Conservation (phyloP, 2,888 invertebrate genomes). For the Oxytorus armatus region DNA sequence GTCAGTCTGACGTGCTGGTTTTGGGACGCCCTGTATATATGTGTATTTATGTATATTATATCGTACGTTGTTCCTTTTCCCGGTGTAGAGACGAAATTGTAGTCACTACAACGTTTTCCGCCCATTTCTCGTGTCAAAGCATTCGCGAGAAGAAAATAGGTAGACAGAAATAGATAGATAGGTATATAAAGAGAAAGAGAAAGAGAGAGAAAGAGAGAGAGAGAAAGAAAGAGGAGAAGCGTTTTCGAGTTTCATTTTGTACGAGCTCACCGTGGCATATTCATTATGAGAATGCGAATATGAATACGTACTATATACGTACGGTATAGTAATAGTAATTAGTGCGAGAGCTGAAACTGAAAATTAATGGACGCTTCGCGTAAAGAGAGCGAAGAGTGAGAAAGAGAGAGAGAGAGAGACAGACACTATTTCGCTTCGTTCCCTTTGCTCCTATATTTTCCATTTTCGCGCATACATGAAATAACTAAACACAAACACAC, state of each 20-base stretch:
- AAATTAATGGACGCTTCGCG: neutral
- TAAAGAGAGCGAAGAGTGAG: neutral
- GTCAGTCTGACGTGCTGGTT: no score
- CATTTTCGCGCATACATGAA: neutral
- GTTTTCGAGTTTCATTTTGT: constrained; percentile 43
- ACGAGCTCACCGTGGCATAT: constrained; percentile 18
- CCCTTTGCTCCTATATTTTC: neutral
- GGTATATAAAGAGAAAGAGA: constrained; percentile 25
- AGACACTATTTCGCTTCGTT: constrained; percentile 3
- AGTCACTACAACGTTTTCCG: constrained; percentile 28
- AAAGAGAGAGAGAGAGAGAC: constrained; percentile 13
- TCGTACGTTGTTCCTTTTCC: constrained; percentile 22
- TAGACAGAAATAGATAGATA: constrained; percentile 2
- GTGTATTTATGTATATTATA: no score
- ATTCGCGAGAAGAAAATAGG: constrained; percentile 18
- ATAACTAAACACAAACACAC: constrained; percentile 20
- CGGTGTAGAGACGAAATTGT: constrained; percentile 38
- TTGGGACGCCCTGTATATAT: no score
- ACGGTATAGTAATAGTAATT: no score
- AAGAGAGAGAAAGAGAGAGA: constrained; percentile 1
- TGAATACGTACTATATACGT: no score
- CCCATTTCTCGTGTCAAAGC: constrained; percentile 53
- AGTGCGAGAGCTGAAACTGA: constrained; percentile 17
- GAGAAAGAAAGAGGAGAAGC: constrained; percentile 11
- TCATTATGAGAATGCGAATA: constrained; percentile 47